Evolutionary conservation across 2,888 invertebrate genomes (phyloP).

Genomic region (Drosophila fungiperda): DNA sequence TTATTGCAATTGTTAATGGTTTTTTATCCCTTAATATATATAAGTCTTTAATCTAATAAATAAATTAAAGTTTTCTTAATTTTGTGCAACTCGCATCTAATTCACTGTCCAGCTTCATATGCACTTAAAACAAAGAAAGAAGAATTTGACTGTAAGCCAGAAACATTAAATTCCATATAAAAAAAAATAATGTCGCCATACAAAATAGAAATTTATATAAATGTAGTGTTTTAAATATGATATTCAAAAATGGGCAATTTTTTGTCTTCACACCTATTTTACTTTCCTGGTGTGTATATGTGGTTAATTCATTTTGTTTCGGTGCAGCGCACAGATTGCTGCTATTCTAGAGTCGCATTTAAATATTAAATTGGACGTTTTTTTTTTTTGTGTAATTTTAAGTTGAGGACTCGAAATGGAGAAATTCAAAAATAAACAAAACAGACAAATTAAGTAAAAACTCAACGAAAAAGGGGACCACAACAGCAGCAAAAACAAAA

Average conservation of each 20-base stretch:
- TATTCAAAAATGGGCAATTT: not conserved
- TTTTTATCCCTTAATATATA: not conserved
- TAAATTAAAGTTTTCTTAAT: not conserved
- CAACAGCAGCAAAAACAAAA: not conserved
- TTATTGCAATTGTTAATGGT: not conserved
- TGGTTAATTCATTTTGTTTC: not conserved
- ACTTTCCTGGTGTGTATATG: not conserved
- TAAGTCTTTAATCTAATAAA: not conserved
- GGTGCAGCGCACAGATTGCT: slow-evolving; percentile 5
- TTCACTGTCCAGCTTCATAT: too few species aligned
- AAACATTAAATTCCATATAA: not conserved
- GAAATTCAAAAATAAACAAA: slow-evolving; percentile 13
- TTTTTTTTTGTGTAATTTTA: slow-evolving; percentile 28
- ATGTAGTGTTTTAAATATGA: not conserved
- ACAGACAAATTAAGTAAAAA: not conserved
- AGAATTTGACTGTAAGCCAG: too few species aligned
- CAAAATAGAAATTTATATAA: not conserved
- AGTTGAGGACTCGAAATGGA: slow-evolving; percentile 32
- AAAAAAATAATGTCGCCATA: not conserved
- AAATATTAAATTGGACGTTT: slow-evolving; percentile 12
- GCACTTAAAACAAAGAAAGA: not conserved
- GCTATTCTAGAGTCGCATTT: slow-evolving; percentile 13
- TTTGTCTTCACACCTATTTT: not conserved
- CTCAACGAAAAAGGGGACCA: not conserved
- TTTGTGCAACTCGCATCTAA: too few species aligned